phyloP scores from a whole-genome alignment of 2,888 invertebrate species.

The Cheilosia vernalis region DNA sequence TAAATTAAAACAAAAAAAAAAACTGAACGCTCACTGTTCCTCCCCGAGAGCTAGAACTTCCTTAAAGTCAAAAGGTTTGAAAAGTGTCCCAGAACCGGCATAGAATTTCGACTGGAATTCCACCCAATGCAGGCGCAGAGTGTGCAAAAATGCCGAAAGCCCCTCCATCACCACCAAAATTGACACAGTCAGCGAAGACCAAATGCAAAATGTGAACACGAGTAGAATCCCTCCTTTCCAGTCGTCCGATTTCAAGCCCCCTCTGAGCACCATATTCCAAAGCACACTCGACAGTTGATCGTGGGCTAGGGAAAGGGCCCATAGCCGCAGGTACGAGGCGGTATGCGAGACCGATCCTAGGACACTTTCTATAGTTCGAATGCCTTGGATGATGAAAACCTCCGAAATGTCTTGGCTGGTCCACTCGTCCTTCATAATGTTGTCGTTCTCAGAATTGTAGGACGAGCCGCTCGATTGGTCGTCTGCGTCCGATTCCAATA shows the following conservation, averaged over 20 bases:
- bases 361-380: constrained; percentile 87
- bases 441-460: constrained; percentile 78
- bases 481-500: not conserved
- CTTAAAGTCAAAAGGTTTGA: constrained; percentile 93
- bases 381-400: constrained; percentile 92
- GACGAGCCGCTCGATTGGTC: constrained; percentile 8
- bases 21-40: not conserved
- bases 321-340: constrained; percentile 98
- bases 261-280: constrained; percentile 94
- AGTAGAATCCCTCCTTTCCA: constrained; percentile 88
- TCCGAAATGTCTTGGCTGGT: constrained; percentile 90
- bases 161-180: constrained; percentile 99
- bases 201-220: constrained; percentile 92
- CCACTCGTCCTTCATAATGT: constrained; percentile 85
- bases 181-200: constrained; percentile 95
- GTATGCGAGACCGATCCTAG: constrained; percentile 98
- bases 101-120: constrained; percentile 99
- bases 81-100: constrained; percentile 89
- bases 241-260: constrained; percentile 88
- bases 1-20: not conserved
- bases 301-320: constrained; percentile 99
- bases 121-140: constrained; percentile 98
- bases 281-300: constrained; percentile 93
- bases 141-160: constrained; percentile 99
- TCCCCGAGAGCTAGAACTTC: not conserved